Base-by-base conservation (phyloP, 2,113 vertebrate species). In the Pteronura brasiliensis region DNA sequence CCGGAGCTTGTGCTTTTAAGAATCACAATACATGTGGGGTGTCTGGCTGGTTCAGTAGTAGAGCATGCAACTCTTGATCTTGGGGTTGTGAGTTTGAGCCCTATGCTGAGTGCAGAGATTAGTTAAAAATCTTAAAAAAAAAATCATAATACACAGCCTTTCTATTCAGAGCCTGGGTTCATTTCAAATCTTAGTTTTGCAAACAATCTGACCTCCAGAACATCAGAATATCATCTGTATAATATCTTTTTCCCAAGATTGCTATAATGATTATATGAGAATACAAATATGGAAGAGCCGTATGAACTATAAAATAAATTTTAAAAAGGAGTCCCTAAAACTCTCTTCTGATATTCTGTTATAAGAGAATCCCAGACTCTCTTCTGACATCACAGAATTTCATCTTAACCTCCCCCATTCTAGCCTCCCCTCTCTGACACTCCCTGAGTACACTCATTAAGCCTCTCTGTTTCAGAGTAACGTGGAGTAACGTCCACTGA, bases 391-490 rank as follows among this genome's bases (percentile, higher is more conserved):
- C 27, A 49, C 11, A 47, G 84, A 94, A 44, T 52, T 39, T 90
- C 76, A 49, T 80, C 31, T 87, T 44, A n/a, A 47, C 44, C 57
- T 93, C 57, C 88, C 47, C 88, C 39, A 44, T 88, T 87, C 59
- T 31, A 71, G 76, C 52, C 69, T 81, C 13, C 34, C 13, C 81
- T 59, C 9, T 20, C 49, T 57, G 18, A 69, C 6, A 74, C 1
- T 76, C 7, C 52, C 36, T 31, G 20, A 84, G 71, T 31, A 76
- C 36, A 57, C 11, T 36, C 47, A 74, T 29, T 42, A 55, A 55
- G 31, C 39, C 71, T 47, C 71, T 88, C 76, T 84, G 25, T 93
- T 94, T 96, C 82, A 61, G 44, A 97, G 31, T n/a, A n/a, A n/a
- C n/a, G 85, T 76, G 91, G 71, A 90, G 86, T 95, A 39, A 39